Conservation (phyloP, 2,888 invertebrate genomes). For the Drosophila meridiana region DNA sequence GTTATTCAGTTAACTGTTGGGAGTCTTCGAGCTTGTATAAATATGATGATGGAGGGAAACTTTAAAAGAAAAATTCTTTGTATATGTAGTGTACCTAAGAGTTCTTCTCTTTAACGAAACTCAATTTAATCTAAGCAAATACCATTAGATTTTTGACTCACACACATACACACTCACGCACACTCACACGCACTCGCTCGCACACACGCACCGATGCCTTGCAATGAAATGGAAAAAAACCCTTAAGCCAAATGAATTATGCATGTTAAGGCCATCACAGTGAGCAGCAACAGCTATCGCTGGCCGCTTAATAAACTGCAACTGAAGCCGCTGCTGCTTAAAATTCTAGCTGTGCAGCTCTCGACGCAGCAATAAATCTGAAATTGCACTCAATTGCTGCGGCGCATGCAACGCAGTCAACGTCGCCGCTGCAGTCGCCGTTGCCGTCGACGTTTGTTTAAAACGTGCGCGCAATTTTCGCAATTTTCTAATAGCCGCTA, state of each 20-base stretch:
- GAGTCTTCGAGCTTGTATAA: too few species aligned
- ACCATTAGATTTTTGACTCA: neutral
- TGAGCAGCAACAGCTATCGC: slow-evolving; percentile 35
- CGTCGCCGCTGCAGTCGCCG: slow-evolving; percentile 7
- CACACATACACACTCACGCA: neutral
- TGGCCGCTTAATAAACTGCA: slow-evolving; percentile 69
- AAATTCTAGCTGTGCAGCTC: slow-evolving; percentile 62
- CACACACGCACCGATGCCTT: slow-evolving; percentile 10
- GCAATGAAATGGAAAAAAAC: slow-evolving; percentile 52
- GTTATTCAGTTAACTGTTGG: too few species aligned
- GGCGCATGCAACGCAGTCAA: slow-evolving; percentile 60
- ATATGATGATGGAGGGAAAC: too few species aligned
- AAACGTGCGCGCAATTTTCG: slow-evolving; percentile 79
- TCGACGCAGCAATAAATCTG: slow-evolving; percentile 71
- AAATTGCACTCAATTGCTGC: slow-evolving; percentile 74
- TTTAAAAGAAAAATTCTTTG: too few species aligned
- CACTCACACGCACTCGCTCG: neutral
- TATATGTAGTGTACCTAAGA: too few species aligned
- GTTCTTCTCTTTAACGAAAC: neutral
- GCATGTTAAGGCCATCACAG: slow-evolving; percentile 50
- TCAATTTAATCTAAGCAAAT: neutral
- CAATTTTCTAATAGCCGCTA: slow-evolving; percentile 78
- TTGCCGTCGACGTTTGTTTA: slow-evolving; percentile 19
- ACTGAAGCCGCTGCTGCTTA: slow-evolving; percentile 72
- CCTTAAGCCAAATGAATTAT: slow-evolving; percentile 71